Evolutionary conservation across 1,140 invertebrate species (phyloP), one percentile per base, ranked within the genome.

Genomic region (Zaprionus capensis): DNA sequence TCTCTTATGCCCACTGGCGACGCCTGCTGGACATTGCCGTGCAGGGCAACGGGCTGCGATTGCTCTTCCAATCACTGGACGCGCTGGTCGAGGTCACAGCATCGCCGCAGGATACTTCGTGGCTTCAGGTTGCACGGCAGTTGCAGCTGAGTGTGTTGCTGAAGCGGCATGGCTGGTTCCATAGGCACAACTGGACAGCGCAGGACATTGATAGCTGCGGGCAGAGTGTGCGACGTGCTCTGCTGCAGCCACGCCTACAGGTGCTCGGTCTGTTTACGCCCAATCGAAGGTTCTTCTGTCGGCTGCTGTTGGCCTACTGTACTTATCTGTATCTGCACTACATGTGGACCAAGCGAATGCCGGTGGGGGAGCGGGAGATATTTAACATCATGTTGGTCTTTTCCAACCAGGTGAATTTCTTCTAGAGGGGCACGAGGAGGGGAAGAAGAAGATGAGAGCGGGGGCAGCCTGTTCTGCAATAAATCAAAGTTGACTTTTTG

Each of bases 91-190:
- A 14, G 3, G 57, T 28, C n/a, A 61, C 58, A 0, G 28, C 57
- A 9, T 28, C 66, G n/a, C 67, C 71, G 0, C 57, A 49, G 34
- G 64, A 82, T 55, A 76, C 76, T 7, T 71, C 71, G 2, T 82
- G 81, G 80, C 12, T 17, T 28, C 71, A 83, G n/a, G 41, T 72
- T 9, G 76, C 76, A 2, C 49, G 38, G 5, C 49, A 71, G 7
- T 46, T 82, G 44, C 76, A 83, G 38, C 74, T 82, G 11, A 69
- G 71, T 31, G 44, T 58, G 36, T 49, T 83, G 26, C 65, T 82
- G 49, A 71, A 38, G 26, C 64, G 41, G 4, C 53, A 82, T 34
- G 81, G 80, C 22, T 82, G 81, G 80, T 31, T 79, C 31, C 65
- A 76, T 31, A 24, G 53, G 0, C 34, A 66, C 24, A 38, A 36